Percentiles rank a stretch among this genome's conserved stretches.
Evolutionary conservation across 2,113 vertebrate species (phyloP).

Genomic region (Triplophysa dalaica): DNA sequence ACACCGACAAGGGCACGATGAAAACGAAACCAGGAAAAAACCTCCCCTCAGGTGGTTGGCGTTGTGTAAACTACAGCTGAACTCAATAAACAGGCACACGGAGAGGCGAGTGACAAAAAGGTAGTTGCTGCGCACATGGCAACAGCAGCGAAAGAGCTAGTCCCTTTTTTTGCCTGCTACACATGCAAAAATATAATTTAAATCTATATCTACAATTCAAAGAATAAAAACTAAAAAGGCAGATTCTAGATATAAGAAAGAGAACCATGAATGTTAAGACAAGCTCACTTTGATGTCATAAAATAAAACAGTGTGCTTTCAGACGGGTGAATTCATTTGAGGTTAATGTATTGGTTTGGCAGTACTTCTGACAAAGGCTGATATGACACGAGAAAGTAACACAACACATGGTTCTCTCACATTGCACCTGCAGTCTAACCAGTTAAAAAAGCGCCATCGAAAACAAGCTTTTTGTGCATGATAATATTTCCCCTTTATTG

Average conservation of each 20-base stretch:
- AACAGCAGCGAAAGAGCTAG: constrained; percentile 56
- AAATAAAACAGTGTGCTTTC: constrained; percentile 43
- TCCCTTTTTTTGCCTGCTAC: constrained; percentile 67
- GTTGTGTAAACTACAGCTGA: constrained; percentile 78
- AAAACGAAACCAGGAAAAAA: constrained; percentile 53
- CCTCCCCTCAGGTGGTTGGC: constrained; percentile 73
- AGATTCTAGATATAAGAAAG: constrained; percentile 69
- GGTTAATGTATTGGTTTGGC: constrained; percentile 25
- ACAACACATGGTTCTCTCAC: constrained; percentile 50
- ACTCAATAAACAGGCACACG: constrained; percentile 67
- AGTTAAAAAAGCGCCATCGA: constrained; percentile 70
- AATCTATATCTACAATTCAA: constrained; percentile 70
- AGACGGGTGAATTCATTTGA: constrained; percentile 4
- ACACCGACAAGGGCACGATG: constrained; percentile 59
- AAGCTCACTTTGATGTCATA: constrained; percentile 4
- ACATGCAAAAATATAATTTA: constrained; percentile 65
- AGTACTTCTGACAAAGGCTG: constrained; percentile 17
- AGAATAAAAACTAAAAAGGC: constrained; percentile 70
- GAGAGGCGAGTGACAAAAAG: constrained; percentile 64
- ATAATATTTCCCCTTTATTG: constrained; percentile 52
- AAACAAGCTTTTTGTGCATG: constrained; percentile 75
- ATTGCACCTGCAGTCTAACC: constrained; percentile 50
- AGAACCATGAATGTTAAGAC: constrained; percentile 58
- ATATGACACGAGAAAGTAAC: not conserved
- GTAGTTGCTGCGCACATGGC: constrained; percentile 49